A percentile compares a stretch with the other conserved stretches of the same genome.
Evolutionary conservation across 2,888 invertebrate species (phyloP).

Genomic region (Hyposoter dolosus): DNA sequence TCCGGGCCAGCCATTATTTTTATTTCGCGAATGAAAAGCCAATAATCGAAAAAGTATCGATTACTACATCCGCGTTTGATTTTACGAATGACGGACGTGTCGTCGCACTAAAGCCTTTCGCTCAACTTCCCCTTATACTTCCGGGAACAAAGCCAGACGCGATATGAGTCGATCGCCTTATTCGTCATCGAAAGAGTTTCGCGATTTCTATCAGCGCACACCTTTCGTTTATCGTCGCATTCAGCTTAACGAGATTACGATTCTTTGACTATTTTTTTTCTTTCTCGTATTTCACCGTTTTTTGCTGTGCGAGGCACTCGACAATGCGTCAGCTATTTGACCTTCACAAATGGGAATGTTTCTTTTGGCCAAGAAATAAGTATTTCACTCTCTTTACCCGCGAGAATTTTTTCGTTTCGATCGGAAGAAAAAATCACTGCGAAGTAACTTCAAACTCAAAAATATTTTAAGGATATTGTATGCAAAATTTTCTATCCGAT

Average conservation of each 20-base stretch:
- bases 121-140: conserved; percentile 6
- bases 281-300: no score
- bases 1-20: background rate
- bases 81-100: conserved; percentile 13
- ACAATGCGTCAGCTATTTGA: background rate
- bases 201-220: conserved; percentile 9
- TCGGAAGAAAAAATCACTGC: background rate
- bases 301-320: background rate
- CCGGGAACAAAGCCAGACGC: conserved; percentile 27
- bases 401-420: background rate
- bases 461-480: no score
- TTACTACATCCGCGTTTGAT: background rate
- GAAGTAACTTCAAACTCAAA: no score
- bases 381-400: background rate
- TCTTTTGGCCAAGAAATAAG: background rate
- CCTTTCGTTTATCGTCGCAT: background rate
- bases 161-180: conserved; percentile 22
- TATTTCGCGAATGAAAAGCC: background rate
- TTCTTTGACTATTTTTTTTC: conserved; percentile 8
- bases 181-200: conserved; percentile 18
- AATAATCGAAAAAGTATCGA: background rate
- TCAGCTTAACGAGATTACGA: conserved; percentile 21
- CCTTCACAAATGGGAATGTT: background rate
- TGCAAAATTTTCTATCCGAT: no score
- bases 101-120: conserved; percentile 10